Percentiles rank a stretch among this genome's conserved stretches.
Evolutionary conservation across 2,888 invertebrate genomes (phyloP).

Genomic region (Xylota sylvarum): DNA sequence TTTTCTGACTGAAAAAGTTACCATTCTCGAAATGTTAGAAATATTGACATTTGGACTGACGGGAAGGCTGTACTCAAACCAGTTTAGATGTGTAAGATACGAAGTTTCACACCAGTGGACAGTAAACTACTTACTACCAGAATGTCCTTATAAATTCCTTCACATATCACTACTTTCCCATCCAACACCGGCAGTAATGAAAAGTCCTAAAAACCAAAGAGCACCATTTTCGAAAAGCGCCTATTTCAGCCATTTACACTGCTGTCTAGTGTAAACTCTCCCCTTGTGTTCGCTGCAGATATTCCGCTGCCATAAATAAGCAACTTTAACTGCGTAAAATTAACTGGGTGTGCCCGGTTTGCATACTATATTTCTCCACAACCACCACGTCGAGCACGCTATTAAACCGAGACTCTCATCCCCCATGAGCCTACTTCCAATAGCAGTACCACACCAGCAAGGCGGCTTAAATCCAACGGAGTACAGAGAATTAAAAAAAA

Average conservation of each 20-base stretch:
- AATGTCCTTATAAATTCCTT: too few relatives aligned
- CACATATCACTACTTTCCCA: not conserved
- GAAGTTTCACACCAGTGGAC: too few relatives aligned
- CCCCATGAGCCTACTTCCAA: slow-evolving; percentile 29
- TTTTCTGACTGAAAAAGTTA: too few relatives aligned
- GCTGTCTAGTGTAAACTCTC: slow-evolving; percentile 14
- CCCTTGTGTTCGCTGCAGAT: slow-evolving; percentile 3
- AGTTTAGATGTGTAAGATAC: too few relatives aligned
- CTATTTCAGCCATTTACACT: slow-evolving; percentile 13
- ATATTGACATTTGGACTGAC: too few relatives aligned
- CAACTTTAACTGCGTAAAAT: slow-evolving; percentile 64
- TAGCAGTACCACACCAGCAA: not conserved
- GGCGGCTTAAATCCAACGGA: slow-evolving; percentile 3
- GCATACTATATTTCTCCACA: slow-evolving; percentile 41
- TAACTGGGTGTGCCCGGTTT: slow-evolving; percentile 60
- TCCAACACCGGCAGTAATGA: not conserved
- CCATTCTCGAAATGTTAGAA: too few relatives aligned
- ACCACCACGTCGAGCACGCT: not conserved
- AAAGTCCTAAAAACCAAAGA: not conserved
- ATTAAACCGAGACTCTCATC: slow-evolving; percentile 2
- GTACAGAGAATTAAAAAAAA: slow-evolving; percentile 16
- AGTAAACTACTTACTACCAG: too few relatives aligned
- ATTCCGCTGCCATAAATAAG: slow-evolving; percentile 51
- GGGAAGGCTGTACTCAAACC: too few relatives aligned
- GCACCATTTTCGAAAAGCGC: not conserved